Evolutionary conservation across 2,797 vertebrate species (phyloP).

Genomic region (Oreochromis mossambicus): DNA sequence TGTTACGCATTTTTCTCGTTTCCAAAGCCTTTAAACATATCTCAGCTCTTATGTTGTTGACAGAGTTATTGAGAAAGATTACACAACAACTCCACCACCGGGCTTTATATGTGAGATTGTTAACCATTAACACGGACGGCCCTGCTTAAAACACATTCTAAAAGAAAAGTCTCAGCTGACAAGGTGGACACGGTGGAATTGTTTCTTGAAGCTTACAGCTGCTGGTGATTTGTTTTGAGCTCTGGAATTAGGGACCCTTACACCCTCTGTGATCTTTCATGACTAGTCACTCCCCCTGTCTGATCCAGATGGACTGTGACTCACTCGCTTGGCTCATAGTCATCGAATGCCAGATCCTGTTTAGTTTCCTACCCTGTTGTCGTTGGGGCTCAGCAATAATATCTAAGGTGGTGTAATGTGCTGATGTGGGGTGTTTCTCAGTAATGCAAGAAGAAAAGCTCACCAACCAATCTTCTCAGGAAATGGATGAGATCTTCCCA

Average conservation of each 20-base stretch:
- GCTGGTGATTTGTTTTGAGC: slow-evolving; percentile 4
- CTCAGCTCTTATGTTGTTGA: not conserved
- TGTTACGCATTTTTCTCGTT: not conserved
- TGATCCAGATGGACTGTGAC: slow-evolving; percentile 44
- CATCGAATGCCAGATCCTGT: slow-evolving; percentile 40
- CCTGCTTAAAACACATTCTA: not conserved
- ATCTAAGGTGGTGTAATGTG: not conserved
- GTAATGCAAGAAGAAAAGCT: slow-evolving; percentile 8
- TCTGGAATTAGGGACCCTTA: slow-evolving; percentile 8
- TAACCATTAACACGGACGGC: slow-evolving; percentile 4
- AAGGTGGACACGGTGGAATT: not conserved
- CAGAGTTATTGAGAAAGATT: not conserved
- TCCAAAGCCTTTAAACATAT: not conserved
- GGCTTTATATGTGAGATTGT: not conserved
- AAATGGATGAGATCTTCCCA: not conserved
- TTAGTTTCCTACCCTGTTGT: slow-evolving; percentile 3
- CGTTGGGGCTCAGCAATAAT: not conserved
- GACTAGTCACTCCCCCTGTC: not conserved
- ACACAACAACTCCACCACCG: not conserved
- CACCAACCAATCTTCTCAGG: not conserved
- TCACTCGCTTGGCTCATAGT: slow-evolving; percentile 44
- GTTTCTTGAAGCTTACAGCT: not conserved
- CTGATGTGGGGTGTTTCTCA: not conserved
- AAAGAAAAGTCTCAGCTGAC: not conserved
- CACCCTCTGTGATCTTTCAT: slow-evolving; percentile 25